Conservation (phyloP, 1,140 invertebrate species). For the Trissolcus basalis region DNA sequence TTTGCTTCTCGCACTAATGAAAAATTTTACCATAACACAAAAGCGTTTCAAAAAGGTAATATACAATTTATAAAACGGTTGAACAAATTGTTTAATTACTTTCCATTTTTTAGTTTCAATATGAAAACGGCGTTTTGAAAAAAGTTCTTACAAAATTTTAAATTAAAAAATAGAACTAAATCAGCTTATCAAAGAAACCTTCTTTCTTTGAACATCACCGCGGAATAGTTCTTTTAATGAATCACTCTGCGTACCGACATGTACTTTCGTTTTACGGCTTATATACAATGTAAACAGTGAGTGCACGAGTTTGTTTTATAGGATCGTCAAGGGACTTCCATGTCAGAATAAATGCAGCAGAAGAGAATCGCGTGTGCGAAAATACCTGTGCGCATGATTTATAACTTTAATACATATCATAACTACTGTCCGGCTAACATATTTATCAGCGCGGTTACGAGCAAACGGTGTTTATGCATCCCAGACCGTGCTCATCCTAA, state of each 20-base stretch:
- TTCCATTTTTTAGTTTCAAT: too few relatives aligned
- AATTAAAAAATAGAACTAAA: too few relatives aligned
- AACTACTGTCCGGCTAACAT: not conserved
- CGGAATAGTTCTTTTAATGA: too few relatives aligned
- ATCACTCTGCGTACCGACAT: not conserved
- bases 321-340: not conserved
- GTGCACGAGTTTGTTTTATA: slow-evolving; percentile 7
- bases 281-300: slow-evolving; percentile 1
- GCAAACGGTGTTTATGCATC: slow-evolving; percentile 8
- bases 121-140: too few relatives aligned
- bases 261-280: not conserved
- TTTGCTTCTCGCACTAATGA: too few relatives aligned
- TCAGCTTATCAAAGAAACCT: too few relatives aligned
- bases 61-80: too few relatives aligned
- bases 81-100: too few relatives aligned
- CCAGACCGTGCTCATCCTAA: slow-evolving; percentile 10
- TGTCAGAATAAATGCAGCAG: not conserved
- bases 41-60: too few relatives aligned
- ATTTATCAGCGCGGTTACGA: slow-evolving; percentile 24
- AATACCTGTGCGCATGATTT: slow-evolving; percentile 6
- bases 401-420: slow-evolving; percentile 19
- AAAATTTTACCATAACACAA: too few relatives aligned
- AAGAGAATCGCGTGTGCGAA: not conserved
- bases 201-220: too few relatives aligned
- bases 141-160: too few relatives aligned